Base-by-base conservation (phyloP, 2,888 invertebrate species). In the Nudaria mundana region DNA sequence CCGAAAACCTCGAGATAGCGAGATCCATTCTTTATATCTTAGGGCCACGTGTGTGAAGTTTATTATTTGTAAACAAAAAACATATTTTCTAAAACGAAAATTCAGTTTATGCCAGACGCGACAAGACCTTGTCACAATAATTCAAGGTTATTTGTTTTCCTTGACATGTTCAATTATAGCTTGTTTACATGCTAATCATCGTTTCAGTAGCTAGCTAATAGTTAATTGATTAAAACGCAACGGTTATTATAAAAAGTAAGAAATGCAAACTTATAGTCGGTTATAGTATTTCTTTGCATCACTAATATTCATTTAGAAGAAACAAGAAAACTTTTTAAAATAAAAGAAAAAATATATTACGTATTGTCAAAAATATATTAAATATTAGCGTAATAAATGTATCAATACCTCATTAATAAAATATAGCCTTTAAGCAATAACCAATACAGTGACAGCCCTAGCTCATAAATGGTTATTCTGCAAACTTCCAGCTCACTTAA, bases 101-200 rank as follows among this genome's bases (percentile, higher is more conserved):
- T 18, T 20, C 18, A n/a, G 20, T 35, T 3, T n/a, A 23, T 6
- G 14, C 25, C 4, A 36, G 15, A 11, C 29, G 23, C 12, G 3
- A 15, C 16, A 40, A 37, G 31, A 40, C 46, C 54, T 49, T 41
- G 40, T 36, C 39, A 8, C 7, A 30, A 15, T 10, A 22, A 37
- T 49, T 33, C 50, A 41, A 54, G 54, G 50, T 38, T 40, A 15
- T 10, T 16, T 22, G 39, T 33, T 41, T 35, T 45, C 55, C 55
- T 55, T 55, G 55, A 51, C 44, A 48, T 32, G 37, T 44, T 40
- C 16, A 32, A 36, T 37, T 37, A 15, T 37, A 12, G 15, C 6
- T 22, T 30, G 13, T 16, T 48, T 45, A 41, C 37, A 38, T 44
- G 40, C 34, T 51, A 39, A 40, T 48, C 35, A 40, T 3, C 24